A percentile compares a stretch with the other conserved stretches of the same genome.
Evolutionary conservation across 2,113 vertebrate genomes (phyloP).

Genomic region (Sporophila hypoxantha): DNA sequence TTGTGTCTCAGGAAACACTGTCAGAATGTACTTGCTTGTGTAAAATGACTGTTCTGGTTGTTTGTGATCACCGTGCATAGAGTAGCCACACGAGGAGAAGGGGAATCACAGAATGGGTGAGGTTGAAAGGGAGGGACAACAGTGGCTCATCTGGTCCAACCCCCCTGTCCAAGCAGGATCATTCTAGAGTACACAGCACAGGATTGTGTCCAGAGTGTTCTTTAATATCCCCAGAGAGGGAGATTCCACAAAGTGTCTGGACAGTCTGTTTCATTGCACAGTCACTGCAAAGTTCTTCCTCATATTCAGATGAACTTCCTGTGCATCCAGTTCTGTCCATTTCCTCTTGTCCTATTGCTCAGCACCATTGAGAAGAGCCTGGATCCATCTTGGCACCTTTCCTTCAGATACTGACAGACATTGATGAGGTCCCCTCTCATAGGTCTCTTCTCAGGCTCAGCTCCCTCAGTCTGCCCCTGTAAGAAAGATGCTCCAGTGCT

Average conservation of each 20-base stretch:
- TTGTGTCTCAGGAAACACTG: neutral
- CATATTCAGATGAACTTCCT: neutral
- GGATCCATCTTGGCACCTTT: neutral
- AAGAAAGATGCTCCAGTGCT: neutral
- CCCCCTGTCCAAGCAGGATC: neutral
- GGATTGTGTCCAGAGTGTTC: neutral
- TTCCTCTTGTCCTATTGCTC: neutral
- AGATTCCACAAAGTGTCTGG: neutral
- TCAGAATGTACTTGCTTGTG: neutral
- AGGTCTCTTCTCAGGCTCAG: neutral
- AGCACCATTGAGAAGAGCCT: neutral
- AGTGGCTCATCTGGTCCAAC: neutral
- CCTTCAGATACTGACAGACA: neutral
- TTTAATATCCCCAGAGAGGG: neutral
- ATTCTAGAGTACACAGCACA: neutral
- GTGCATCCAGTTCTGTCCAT: neutral
- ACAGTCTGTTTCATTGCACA: neutral
- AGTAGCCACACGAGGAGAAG: neutral
- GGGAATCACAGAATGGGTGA: neutral
- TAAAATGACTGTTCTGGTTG: neutral
- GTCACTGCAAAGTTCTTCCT: neutral
- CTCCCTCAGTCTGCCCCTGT: neutral
- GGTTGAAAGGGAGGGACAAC: neutral
- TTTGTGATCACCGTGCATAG: neutral
- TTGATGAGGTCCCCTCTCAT: neutral